A percentile compares a stretch with the other conserved stretches of the same genome.
Evolutionary conservation across 2,113 vertebrate genomes (phyloP).

Genomic region (Coptodon bakossiorum): DNA sequence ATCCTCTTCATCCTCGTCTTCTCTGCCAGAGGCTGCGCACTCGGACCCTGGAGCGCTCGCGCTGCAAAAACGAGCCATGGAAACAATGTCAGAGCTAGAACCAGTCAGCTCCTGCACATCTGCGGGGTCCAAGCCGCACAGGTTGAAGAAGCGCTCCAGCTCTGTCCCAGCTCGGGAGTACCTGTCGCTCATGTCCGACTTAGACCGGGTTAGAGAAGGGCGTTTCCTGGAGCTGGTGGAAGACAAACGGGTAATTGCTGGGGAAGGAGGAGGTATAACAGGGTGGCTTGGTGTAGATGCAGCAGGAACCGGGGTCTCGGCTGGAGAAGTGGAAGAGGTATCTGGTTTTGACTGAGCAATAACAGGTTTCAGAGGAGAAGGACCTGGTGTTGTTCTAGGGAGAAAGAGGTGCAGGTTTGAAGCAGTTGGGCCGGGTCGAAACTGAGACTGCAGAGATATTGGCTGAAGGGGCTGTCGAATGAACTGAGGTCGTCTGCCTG

Average conservation of each 20-base stretch:
- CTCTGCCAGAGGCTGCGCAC: constrained; percentile 52
- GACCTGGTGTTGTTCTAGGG: background rate
- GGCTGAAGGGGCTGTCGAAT: constrained; percentile 42
- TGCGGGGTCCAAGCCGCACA: constrained; percentile 85
- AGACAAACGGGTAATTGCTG: constrained; percentile 58
- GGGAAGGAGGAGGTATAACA: constrained; percentile 47
- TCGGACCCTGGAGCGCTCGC: constrained; percentile 86
- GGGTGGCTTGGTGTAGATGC: background rate
- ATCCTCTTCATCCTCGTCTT: constrained; percentile 66
- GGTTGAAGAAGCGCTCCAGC: constrained; percentile 94
- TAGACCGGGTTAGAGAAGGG: constrained; percentile 70
- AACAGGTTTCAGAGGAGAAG: constrained; percentile 44
- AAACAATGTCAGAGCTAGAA: constrained; percentile 86
- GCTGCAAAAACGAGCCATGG: constrained; percentile 82
- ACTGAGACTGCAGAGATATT: constrained; percentile 23
- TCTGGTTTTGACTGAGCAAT: constrained; percentile 10
- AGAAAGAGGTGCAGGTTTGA: constrained; percentile 26
- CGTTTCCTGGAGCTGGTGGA: constrained; percentile 69
- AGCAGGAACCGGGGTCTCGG: background rate
- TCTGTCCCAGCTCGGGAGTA: constrained; percentile 66
- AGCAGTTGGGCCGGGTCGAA: background rate
- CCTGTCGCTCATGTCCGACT: constrained; percentile 73
- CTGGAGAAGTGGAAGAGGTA: background rate
- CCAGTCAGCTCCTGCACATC: constrained; percentile 77
- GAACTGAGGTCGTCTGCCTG: constrained; percentile 36